Conservation (phyloP, 2,888 invertebrate genomes). For the Smittia aterrima region DNA sequence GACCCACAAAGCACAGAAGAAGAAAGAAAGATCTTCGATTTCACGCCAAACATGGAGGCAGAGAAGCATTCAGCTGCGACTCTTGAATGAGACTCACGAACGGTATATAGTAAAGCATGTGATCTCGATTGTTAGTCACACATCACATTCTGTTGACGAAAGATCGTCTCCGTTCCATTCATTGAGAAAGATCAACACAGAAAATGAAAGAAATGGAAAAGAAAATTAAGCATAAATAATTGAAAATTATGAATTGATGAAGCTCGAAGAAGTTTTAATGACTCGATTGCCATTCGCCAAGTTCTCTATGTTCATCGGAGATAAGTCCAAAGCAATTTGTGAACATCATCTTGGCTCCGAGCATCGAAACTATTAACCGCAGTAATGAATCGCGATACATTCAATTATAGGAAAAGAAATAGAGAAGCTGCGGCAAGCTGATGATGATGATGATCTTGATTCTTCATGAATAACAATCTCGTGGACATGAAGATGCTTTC, state of each 20-base stretch:
- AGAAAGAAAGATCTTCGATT: slow-evolving; percentile 7
- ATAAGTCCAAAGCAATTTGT: neutral
- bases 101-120: slow-evolving; percentile 12
- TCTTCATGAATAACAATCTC: neutral
- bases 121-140: neutral
- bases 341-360: neutral
- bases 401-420: slow-evolving; percentile 9
- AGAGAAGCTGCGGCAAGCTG: neutral
- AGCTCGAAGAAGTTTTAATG: neutral
- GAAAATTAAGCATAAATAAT: slow-evolving; percentile 27
- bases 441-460: slow-evolving; percentile 11
- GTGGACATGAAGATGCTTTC: neutral
- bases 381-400: slow-evolving; percentile 15
- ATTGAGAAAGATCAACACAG: neutral
- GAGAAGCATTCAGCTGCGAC: slow-evolving; percentile 13
- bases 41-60: slow-evolving; percentile 28
- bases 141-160: neutral
- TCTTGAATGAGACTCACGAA: slow-evolving; percentile 7
- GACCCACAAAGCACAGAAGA: slow-evolving; percentile 1
- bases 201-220: neutral
- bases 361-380: neutral
- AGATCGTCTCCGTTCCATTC: neutral
- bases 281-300: neutral
- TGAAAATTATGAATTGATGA: slow-evolving; percentile 4
- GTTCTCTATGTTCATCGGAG: neutral